Conservation (phyloP, 2,797 vertebrate species). For the Pteronotus mesoamericanus region DNA sequence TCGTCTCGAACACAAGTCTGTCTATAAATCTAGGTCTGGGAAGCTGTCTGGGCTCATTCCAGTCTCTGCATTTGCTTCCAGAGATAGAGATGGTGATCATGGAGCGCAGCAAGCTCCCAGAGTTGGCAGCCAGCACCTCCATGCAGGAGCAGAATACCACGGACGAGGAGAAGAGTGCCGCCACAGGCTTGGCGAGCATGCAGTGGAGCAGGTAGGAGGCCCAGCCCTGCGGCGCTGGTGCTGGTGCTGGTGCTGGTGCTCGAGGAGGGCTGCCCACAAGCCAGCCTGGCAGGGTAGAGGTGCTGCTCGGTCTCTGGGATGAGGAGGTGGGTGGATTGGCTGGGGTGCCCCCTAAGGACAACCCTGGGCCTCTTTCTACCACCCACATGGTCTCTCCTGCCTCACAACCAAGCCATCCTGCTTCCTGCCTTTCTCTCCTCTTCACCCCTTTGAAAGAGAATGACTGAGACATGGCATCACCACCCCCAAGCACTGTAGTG, state of each 20-base stretch:
- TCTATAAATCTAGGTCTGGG: neutral
- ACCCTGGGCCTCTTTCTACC: neutral
- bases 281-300: neutral
- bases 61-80: slow-evolving; percentile 66
- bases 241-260: too few relatives aligned
- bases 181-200: slow-evolving; percentile 80
- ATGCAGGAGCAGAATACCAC: slow-evolving; percentile 95
- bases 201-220: slow-evolving; percentile 84
- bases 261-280: neutral
- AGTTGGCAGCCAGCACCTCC: slow-evolving; percentile 75
- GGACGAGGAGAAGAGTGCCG: slow-evolving; percentile 95
- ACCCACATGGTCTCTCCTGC: neutral
- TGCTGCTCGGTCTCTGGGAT: neutral
- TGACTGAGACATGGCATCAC: neutral
- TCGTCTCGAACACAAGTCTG: neutral
- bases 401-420: neutral
- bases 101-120: slow-evolving; percentile 92
- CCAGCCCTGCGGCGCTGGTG: neutral
- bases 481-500: neutral
- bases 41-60: neutral
- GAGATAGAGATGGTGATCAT: slow-evolving; percentile 99
- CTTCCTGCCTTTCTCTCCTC: neutral
- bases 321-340: neutral
- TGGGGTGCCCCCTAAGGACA: neutral
- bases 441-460: neutral